These are phyloP conservation scores for Stratiomys singularior DNA, from an alignment of 2,888 invertebrate genomes.

Conservation along the genomic window DNA sequence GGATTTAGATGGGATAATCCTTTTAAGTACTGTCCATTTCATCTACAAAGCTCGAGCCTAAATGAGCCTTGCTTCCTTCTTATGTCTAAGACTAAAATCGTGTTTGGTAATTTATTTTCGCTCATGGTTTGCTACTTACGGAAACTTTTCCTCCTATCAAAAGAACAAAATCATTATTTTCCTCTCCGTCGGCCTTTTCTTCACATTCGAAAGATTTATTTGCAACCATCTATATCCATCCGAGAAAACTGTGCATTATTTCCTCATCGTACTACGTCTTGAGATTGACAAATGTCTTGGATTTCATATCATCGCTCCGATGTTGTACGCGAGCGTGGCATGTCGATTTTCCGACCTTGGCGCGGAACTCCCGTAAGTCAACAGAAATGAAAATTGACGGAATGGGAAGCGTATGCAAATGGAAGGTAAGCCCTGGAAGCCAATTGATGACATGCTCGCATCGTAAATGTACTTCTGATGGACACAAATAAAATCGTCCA, in stretches of 20 bases:
- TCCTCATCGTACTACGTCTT: neutral
- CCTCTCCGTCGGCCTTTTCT: no score
- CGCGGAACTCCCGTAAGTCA: neutral
- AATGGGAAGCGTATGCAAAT: constrained; percentile 30
- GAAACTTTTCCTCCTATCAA: no score
- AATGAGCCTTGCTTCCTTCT: no score
- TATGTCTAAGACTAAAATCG: no score
- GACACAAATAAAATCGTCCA: constrained; percentile 41
- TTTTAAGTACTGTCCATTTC: no score
- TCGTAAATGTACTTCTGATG: constrained; percentile 42
- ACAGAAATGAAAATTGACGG: constrained; percentile 31
- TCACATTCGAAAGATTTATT: neutral
- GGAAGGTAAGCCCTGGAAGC: constrained; percentile 20
- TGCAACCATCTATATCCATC: no score
- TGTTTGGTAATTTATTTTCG: no score
- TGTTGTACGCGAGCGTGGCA: neutral
- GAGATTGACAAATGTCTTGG: constrained; percentile 1
- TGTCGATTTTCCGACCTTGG: neutral
- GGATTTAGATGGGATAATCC: no score
- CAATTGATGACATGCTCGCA: constrained; percentile 37
- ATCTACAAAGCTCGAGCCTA: no score
- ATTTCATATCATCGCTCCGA: neutral
- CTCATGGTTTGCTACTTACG: no score
- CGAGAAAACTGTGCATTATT: no score
- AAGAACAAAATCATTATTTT: no score